Conservation (phyloP, 92 coral and sea anemone species). For the Paramuricea clavata region DNA sequence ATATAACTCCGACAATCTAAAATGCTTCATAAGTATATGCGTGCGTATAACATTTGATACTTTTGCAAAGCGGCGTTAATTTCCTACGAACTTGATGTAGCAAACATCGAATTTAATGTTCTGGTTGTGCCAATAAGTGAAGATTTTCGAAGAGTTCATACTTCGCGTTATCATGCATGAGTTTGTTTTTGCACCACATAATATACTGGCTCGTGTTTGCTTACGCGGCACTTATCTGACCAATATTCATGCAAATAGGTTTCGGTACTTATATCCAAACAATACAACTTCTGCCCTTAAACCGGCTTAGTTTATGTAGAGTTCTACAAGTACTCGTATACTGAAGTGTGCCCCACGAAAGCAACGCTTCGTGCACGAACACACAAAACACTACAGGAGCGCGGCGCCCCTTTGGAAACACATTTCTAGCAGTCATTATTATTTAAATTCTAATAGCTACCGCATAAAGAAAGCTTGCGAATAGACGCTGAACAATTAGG, state of each 20-base stretch:
- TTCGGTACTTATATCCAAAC: constrained; percentile 2
- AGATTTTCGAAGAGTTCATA: not conserved
- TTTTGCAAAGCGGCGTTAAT: not conserved
- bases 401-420: constrained; percentile 32
- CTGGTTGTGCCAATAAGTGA: not conserved
- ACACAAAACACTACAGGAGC: not conserved
- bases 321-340: not conserved
- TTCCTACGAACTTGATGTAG: not conserved
- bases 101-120: not conserved
- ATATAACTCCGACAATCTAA: not conserved
- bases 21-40: too few relatives aligned
- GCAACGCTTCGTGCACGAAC: not conserved
- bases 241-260: constrained; percentile 44
- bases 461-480: constrained; percentile 57
- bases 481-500: constrained; percentile 24
- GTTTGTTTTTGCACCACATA: constrained; percentile 8
- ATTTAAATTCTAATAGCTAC: constrained; percentile 90
- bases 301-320: not conserved
- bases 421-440: constrained; percentile 48
- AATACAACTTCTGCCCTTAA: constrained; percentile 8
- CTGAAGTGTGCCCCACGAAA: too few relatives aligned
- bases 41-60: too few relatives aligned
- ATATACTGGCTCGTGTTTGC: constrained; percentile 22
- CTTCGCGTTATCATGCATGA: not conserved
- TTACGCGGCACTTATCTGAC: not conserved